Evolutionary conservation across 2,797 vertebrate genomes (phyloP), one percentile per base, ranked within the genome.

Genomic region (Rhinophrynus dorsalis): DNA sequence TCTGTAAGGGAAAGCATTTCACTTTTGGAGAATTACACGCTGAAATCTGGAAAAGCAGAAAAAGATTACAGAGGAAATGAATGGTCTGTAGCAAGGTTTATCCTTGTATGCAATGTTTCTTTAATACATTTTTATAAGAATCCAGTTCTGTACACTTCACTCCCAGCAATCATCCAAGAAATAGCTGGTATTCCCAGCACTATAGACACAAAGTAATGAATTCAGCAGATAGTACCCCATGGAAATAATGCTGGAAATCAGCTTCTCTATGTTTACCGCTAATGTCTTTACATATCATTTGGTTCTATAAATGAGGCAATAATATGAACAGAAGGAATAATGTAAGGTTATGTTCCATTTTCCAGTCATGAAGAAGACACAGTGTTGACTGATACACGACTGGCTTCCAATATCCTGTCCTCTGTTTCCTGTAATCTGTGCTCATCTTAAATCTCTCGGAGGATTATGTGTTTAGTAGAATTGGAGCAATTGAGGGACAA

Each of bases 51-150:
- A 65, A 71, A 51, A 51, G 35, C 24, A 65, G 35, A 42, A 58
- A 40, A 66, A 66, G 61, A 72, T 72, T 65, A 72, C 2, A 21
- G 35, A 44, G 61, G 54, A 66, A 72, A 65, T 57, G 17, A 42
- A 58, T 18, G 52, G n/a, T 30, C 27, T 15, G n/a, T 40, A 15
- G 15, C 37, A 13, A n/a, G 12, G 37, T 40, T 13, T 30, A 30
- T 40, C 37, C 13, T 38, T 12, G 10, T 12, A 38, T 38, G 35
- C 35, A 38, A 38, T 38, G 35, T 38, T 38, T 38, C 12, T 38
- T 5, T 38, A 38, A 38, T 38, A 38, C 12, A 10, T 1, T 11
- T 9, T 10, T 38, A 12, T 11, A 1, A 6, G 35, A 13, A 12
- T 9, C n/a, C 35, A 3, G 9, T 10, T 38, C 35, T 38, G 35